Evolutionary conservation across 2,113 vertebrate species (phyloP).

Genomic region (Agapornis roseicollis): DNA sequence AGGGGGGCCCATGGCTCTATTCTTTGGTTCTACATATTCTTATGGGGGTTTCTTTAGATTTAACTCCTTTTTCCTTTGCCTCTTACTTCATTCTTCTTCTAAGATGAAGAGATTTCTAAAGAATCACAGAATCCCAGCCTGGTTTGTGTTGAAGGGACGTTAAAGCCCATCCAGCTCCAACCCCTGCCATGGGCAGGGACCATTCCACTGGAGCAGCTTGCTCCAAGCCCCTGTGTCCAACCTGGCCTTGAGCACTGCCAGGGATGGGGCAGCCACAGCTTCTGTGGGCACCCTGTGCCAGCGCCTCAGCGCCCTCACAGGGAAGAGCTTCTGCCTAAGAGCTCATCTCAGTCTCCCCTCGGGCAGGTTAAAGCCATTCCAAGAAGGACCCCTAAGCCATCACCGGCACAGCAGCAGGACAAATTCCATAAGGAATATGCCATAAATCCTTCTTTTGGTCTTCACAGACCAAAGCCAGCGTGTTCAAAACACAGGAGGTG

Average conservation of each 20-base stretch:
- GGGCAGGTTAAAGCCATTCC: not conserved
- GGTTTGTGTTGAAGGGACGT: not conserved
- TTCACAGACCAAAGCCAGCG: too few relatives aligned
- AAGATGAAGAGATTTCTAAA: not conserved
- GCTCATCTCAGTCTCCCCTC: not conserved
- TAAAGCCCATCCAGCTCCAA: too few relatives aligned
- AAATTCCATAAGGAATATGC: fast-evolving
- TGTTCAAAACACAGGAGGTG: not conserved
- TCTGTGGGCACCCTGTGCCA: too few relatives aligned
- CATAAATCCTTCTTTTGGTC: not conserved
- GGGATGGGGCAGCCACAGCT: too few relatives aligned
- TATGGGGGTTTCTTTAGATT: not conserved
- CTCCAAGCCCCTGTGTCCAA: too few relatives aligned
- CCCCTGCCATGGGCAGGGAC: too few relatives aligned
- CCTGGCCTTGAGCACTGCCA: too few relatives aligned
- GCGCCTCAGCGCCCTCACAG: not conserved
- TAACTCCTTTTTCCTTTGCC: not conserved
- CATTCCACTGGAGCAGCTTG: too few relatives aligned
- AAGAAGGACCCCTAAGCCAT: not conserved
- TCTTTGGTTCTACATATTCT: not conserved
- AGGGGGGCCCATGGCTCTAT: not conserved
- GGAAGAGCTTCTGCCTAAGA: not conserved
- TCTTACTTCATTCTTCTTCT: not conserved
- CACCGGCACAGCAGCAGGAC: fast-evolving
- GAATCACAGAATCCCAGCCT: not conserved